phyloP scores from a whole-genome alignment of 2,113 vertebrate species.

The Chrysemys picta region DNA sequence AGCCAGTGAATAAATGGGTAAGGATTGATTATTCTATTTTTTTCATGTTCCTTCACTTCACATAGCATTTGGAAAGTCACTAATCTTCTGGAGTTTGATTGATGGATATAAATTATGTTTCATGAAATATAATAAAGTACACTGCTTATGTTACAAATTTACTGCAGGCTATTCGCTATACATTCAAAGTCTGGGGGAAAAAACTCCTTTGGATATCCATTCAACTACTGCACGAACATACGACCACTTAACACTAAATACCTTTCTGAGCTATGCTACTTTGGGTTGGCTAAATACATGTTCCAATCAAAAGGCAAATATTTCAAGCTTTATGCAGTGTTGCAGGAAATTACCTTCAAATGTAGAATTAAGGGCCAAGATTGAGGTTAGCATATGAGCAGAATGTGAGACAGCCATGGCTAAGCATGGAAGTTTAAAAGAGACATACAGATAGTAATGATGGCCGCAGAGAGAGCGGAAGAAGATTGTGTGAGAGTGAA shows the following conservation, averaged over 20 bases:
- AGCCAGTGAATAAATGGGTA: not conserved
- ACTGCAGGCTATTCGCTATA: not conserved
- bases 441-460: accelerated
- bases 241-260: not conserved
- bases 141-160: not conserved
- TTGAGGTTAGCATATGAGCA: accelerated
- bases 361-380: not conserved
- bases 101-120: not conserved
- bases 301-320: accelerated
- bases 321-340: not conserved
- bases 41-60: not conserved
- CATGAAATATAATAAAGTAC: not conserved
- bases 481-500: accelerated
- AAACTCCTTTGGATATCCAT: not conserved
- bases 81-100: not conserved
- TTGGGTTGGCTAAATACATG: not conserved
- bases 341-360: not conserved
- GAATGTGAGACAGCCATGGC: not conserved
- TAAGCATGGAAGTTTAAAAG: not conserved
- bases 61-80: not conserved
- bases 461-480: not conserved
- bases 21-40: accelerated
- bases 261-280: not conserved
- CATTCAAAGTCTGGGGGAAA: not conserved
- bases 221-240: not conserved